phyloP scores from a whole-genome alignment of 2,888 invertebrate genomes.

The Opisthograptis luteolata region DNA sequence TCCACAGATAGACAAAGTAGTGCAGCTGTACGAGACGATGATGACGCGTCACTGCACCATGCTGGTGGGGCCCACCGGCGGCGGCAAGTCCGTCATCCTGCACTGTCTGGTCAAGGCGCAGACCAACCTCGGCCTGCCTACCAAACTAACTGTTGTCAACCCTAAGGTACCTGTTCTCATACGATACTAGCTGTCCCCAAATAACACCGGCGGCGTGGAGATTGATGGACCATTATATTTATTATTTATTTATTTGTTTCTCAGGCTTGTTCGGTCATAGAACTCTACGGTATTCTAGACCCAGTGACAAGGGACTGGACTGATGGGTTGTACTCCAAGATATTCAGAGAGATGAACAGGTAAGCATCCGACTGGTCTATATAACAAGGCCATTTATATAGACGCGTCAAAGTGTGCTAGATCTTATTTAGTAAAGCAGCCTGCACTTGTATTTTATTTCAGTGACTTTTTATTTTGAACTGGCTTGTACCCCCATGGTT shows the following conservation, averaged over 20 bases:
- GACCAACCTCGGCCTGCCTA: constrained; percentile 88
- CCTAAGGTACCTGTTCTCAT: constrained; percentile 88
- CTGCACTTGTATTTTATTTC: too few relatives aligned
- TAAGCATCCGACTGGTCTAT: constrained; percentile 56
- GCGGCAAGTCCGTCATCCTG: constrained; percentile 95
- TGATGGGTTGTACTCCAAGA: constrained; percentile 94
- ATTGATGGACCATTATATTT: background rate
- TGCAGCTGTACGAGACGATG: constrained; percentile 97
- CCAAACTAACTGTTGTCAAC: constrained; percentile 92
- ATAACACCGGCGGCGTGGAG: background rate
- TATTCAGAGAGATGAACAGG: constrained; percentile 95
- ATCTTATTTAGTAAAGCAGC: too few relatives aligned
- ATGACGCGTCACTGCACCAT: constrained; percentile 96
- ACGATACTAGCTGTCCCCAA: background rate
- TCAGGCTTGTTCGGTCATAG: constrained; percentile 93
- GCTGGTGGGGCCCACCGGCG: constrained; percentile 96
- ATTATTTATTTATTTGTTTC: constrained; percentile 16
- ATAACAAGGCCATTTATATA: too few relatives aligned
- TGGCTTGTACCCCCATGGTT: too few relatives aligned
- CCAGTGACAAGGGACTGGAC: constrained; percentile 96
- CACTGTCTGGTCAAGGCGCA: constrained; percentile 91
- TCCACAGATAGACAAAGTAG: constrained; percentile 91
- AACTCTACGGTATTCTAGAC: constrained; percentile 94
- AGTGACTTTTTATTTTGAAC: too few relatives aligned
- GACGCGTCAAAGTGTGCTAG: too few relatives aligned